Percentiles rank a stretch among this genome's conserved stretches.
These are phyloP conservation scores for Megaustenia siamemsis DNA, from an alignment of 2,888 invertebrate species.

Conservation along the genomic window DNA sequence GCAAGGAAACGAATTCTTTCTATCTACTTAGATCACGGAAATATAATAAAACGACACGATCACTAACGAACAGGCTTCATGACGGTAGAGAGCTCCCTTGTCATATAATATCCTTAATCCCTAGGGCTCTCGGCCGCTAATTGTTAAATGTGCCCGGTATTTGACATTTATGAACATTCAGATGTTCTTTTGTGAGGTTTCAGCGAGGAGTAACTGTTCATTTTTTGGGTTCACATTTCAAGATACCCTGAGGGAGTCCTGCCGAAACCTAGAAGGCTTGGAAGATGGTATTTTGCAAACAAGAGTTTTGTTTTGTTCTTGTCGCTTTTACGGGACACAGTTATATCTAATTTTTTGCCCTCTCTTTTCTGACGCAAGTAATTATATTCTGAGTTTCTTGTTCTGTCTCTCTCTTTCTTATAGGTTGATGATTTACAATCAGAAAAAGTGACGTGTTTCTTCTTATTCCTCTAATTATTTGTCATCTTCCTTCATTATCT, in stretches of 20 bases:
- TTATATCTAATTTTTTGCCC: too few species aligned
- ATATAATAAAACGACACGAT: neutral
- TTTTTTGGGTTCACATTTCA: neutral
- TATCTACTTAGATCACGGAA: neutral
- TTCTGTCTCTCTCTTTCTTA: too few species aligned
- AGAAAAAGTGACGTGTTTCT: too few species aligned
- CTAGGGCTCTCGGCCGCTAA: neutral
- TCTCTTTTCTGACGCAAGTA: too few species aligned
- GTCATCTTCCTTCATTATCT: too few species aligned
- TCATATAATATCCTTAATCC: neutral
- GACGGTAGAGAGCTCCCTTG: neutral
- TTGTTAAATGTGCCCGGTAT: neutral
- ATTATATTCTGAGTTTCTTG: too few species aligned
- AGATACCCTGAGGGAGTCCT: neutral
- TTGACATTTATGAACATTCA: neutral
- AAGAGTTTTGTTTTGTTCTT: neutral
- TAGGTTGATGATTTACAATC: too few species aligned
- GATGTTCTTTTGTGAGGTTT: conserved; percentile 21
- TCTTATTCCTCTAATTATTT: too few species aligned
- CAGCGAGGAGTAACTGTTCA: neutral
- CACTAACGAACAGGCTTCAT: conserved; percentile 4
- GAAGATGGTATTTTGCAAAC: neutral
- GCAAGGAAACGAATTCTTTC: too few species aligned
- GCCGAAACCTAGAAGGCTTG: neutral
- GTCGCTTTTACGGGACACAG: too few species aligned